Conservation (phyloP, 37 sponge, comb jelly and placozoan genomes). For the Axinella damicornis region DNA sequence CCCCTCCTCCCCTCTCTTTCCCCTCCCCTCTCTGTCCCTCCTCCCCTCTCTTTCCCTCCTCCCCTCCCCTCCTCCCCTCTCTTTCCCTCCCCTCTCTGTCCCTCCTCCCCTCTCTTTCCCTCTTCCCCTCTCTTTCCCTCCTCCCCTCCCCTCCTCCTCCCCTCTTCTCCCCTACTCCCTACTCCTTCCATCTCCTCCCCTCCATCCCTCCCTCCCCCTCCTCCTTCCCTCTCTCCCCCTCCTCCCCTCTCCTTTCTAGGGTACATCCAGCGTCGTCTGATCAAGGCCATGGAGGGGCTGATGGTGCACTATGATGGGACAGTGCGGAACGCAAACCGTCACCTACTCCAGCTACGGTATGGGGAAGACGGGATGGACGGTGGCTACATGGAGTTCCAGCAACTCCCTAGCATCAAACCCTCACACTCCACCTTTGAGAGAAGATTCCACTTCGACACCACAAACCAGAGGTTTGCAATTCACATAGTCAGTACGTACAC, state of each 20-base stretch:
- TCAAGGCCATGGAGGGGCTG: slow-evolving; percentile 99
- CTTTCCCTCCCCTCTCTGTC: not conserved
- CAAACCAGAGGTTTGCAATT: slow-evolving; percentile 83
- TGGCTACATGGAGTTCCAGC: slow-evolving; percentile 95
- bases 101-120: too few relatives aligned
- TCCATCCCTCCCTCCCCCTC: not conserved
- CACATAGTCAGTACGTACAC: too few relatives aligned
- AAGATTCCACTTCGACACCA: slow-evolving; percentile 88
- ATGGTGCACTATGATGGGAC: slow-evolving; percentile 99
- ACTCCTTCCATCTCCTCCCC: not conserved
- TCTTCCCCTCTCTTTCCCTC: too few relatives aligned
- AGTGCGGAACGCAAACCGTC: slow-evolving; percentile 90
- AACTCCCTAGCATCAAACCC: slow-evolving; percentile 87
- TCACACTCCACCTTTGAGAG: slow-evolving; percentile 85
- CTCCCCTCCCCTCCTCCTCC: not conserved
- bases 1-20: too few relatives aligned
- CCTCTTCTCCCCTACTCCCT: not conserved
- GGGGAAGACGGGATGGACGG: slow-evolving; percentile 99
- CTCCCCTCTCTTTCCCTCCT: not conserved
- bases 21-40: too few relatives aligned
- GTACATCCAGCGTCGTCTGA: slow-evolving; percentile 98
- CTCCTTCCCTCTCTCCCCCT: too few relatives aligned
- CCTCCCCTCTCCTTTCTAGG: slow-evolving; percentile 24
- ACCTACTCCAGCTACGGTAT: slow-evolving; percentile 95
- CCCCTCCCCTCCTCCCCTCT: not conserved